A percentile compares a stretch with the other conserved stretches of the same genome.
phyloP scores from a whole-genome alignment of 2,888 invertebrate genomes.

The Platerodrilus igneus region DNA sequence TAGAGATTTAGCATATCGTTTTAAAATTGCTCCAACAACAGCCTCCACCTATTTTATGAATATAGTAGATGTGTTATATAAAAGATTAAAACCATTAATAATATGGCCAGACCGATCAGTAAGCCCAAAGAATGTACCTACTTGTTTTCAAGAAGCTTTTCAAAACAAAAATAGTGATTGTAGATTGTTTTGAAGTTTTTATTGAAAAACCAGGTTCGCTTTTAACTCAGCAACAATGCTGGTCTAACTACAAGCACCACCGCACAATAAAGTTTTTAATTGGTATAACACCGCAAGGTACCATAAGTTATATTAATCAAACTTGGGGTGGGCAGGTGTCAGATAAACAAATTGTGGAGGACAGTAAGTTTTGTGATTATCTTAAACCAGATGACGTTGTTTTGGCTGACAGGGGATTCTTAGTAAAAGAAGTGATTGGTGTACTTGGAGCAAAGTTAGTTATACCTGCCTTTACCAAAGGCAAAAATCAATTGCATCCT shows the following conservation, averaged over 20 bases:
- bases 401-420: constrained; percentile 15
- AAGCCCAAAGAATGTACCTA: too few relatives aligned
- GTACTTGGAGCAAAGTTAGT: too few relatives aligned
- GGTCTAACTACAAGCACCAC: constrained; percentile 22
- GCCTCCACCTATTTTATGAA: too few relatives aligned
- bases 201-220: constrained; percentile 14
- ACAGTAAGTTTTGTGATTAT: constrained; percentile 7
- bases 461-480: constrained; percentile 17
- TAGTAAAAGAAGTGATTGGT: constrained; percentile 9
- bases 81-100: too few relatives aligned
- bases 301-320: constrained; percentile 14
- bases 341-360: constrained; percentile 13
- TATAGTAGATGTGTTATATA: too few relatives aligned
- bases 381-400: constrained; percentile 13
- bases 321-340: constrained; percentile 14
- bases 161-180: constrained; percentile 18
- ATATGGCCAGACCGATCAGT: too few relatives aligned
- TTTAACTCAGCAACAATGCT: constrained; percentile 11
- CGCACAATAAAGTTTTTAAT: constrained; percentile 18
- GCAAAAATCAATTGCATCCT: constrained; percentile 9
- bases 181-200: constrained; percentile 3
- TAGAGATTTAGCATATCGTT: too few relatives aligned
- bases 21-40: too few relatives aligned
- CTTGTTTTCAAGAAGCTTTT: constrained; percentile 16
- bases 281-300: constrained; percentile 9